These are phyloP conservation scores for Parazoanthus swiftii DNA, from an alignment of 92 coral and sea anemone genomes.

Conservation along the genomic window DNA sequence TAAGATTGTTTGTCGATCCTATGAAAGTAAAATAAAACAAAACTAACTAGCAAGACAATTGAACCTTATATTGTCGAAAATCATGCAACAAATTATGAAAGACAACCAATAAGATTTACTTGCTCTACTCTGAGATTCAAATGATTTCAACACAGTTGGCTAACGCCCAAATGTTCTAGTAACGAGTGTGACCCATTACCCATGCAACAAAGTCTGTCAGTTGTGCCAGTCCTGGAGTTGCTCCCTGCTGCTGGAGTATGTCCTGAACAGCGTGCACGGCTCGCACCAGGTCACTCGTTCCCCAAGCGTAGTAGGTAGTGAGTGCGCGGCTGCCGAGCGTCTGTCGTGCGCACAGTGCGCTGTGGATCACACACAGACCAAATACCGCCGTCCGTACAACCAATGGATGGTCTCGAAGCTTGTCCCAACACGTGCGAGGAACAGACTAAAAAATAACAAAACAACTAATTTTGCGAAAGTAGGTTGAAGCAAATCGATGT, in stretches of 20 bases:
- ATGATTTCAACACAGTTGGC: not conserved
- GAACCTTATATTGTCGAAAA: too few species aligned
- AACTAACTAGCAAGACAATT: too few species aligned
- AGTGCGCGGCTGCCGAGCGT: slow-evolving; percentile 88
- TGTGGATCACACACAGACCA: slow-evolving; percentile 88
- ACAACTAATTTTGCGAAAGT: not conserved
- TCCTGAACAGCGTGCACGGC: slow-evolving; percentile 71
- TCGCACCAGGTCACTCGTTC: slow-evolving; percentile 69
- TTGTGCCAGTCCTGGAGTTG: slow-evolving; percentile 46
- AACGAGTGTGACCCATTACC: not conserved
- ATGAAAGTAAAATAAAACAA: too few species aligned
- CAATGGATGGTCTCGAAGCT: slow-evolving; percentile 81
- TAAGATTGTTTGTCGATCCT: too few species aligned
- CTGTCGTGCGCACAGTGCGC: slow-evolving; percentile 82
- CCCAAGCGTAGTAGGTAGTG: slow-evolving; percentile 78
- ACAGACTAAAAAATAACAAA: slow-evolving; percentile 45
- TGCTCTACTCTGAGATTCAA: too few species aligned
- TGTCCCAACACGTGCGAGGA: slow-evolving; percentile 77
- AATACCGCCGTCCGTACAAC: slow-evolving; percentile 85
- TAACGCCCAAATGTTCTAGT: too few species aligned
- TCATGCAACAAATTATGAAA: too few species aligned
- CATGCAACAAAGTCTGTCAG: slow-evolving; percentile 44
- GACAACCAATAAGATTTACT: too few species aligned
- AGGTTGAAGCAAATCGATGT: not conserved
- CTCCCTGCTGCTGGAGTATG: slow-evolving; percentile 56